A percentile compares a stretch with the other conserved stretches of the same genome.
Conservation (phyloP, 2,113 vertebrate genomes). For the Phylloscopus trochilus region DNA sequence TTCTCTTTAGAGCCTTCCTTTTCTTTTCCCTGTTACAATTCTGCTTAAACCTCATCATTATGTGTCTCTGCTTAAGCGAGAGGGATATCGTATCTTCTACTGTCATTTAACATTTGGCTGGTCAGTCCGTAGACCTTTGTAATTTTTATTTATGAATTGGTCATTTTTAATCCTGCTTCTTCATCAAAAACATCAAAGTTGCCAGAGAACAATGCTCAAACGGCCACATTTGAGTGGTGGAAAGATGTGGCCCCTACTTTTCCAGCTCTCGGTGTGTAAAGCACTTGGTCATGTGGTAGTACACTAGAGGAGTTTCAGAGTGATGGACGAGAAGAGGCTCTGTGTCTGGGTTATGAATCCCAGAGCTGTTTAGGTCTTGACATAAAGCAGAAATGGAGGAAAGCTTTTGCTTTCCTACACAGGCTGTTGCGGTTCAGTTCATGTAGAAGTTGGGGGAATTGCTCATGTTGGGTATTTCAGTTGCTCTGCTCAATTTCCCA, state of each 20-base stretch:
- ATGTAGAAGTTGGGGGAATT: neutral
- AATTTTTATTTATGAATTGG: neutral
- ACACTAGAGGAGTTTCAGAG: neutral
- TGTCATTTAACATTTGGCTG: neutral
- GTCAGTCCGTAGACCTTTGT: neutral
- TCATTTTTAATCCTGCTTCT: neutral
- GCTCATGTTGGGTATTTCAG: neutral
- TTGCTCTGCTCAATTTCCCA: neutral
- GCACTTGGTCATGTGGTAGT: neutral
- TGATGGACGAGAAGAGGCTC: neutral
- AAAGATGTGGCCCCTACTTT: neutral
- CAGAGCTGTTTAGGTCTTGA: neutral
- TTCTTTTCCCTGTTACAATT: neutral
- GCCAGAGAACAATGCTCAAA: neutral
- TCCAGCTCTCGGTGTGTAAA: neutral
- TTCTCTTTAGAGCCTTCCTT: neutral
- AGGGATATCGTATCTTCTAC: neutral
- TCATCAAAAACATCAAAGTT: neutral
- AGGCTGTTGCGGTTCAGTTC: neutral
- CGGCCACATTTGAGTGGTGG: neutral
- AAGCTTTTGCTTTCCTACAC: neutral
- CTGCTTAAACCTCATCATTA: neutral
- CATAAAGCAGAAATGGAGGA: neutral
- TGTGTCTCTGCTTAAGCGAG: neutral
- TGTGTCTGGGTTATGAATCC: neutral